Evolutionary conservation across 2,797 vertebrate species (phyloP), one percentile per base, ranked within the genome.

Genomic region (Oreochromis mossambicus): DNA sequence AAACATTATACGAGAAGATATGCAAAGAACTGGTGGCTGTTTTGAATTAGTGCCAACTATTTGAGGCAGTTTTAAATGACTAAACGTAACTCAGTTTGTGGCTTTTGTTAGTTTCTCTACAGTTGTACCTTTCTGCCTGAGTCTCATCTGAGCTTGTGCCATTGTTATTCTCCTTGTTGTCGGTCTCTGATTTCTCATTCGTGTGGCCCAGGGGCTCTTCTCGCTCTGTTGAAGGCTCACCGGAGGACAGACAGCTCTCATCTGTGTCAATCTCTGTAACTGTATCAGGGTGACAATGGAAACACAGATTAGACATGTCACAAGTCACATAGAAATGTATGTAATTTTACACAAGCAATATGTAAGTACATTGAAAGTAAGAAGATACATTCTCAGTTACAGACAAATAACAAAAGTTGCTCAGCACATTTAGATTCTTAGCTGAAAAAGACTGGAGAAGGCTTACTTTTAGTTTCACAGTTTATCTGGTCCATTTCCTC

Each of bases 91-190:
- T 21, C 34, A 38, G 34, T 61, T 38, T 66, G 19, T 13, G 11
- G 34, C 6, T 21, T 66, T 68, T 12, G n/a, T 6, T 41, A 11
- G 63, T 24, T 41, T 41, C 34, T 66, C 15, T 51, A 2, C 9
- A 43, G 36, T 79, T 95, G 81, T 93, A 99, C 98, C 97, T 97
- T 73, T 92, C 92, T 80, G 95, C 94, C 89, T 94, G 94, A 3
- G 88, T 83, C 55, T 96, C 93, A 24, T 96, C 95, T 4, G 94
- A 83, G 90, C 86, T 89, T 2, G 83, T 82, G 29, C 92, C 90
- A 5, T 95, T 95, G 6, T 94, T 94, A 19, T 94, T 95, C 87
- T 96, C 96, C 90, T 96, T 94, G 91, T 96, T 91, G 5, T 94
- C 93, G 0, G 87, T 89, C 91, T 96, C 95, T 14, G 80, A 56